Evolutionary conservation across 2,888 invertebrate species (phyloP).

Genomic region (Nudaria mundana): DNA sequence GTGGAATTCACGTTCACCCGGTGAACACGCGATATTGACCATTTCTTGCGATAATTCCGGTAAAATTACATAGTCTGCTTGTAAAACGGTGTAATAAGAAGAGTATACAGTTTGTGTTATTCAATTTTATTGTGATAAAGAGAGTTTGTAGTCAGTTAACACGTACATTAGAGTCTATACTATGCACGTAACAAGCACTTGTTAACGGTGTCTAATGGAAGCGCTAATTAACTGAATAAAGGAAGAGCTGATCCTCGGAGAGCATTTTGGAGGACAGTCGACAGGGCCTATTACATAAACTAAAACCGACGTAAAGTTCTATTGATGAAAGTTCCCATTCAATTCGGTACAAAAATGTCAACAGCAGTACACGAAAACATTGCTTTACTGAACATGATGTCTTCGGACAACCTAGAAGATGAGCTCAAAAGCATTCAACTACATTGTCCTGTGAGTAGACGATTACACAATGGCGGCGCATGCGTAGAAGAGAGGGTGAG

Average conservation of each 20-base stretch:
- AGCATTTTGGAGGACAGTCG: no score
- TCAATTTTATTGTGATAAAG: constrained; percentile 51
- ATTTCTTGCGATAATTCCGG: constrained; percentile 61
- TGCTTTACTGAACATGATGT: constrained; percentile 84
- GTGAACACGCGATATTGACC: constrained; percentile 66
- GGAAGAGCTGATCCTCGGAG: constrained; percentile 23
- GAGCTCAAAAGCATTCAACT: constrained; percentile 95
- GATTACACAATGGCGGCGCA: constrained; percentile 75
- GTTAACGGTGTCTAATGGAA: constrained; percentile 48
- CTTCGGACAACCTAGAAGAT: constrained; percentile 92
- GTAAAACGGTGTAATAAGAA: constrained; percentile 45
- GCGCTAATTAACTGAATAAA: constrained; percentile 51
- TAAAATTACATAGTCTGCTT: constrained; percentile 48
- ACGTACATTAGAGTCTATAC: constrained; percentile 40
- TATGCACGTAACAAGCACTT: constrained; percentile 49
- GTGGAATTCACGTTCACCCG: constrained; percentile 58
- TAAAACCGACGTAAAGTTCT: no score
- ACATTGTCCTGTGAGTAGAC: constrained; percentile 90
- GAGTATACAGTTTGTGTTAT: constrained; percentile 39
- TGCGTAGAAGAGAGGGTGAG: constrained; percentile 88
- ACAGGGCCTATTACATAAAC: no score
- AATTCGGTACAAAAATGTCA: constrained; percentile 56
- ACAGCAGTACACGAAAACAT: constrained; percentile 71
- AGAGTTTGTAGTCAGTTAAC: constrained; percentile 36
- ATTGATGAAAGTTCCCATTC: constrained; percentile 37